phyloP scores from a whole-genome alignment of 2,888 invertebrate genomes.

The Trichopoda pennipes region DNA sequence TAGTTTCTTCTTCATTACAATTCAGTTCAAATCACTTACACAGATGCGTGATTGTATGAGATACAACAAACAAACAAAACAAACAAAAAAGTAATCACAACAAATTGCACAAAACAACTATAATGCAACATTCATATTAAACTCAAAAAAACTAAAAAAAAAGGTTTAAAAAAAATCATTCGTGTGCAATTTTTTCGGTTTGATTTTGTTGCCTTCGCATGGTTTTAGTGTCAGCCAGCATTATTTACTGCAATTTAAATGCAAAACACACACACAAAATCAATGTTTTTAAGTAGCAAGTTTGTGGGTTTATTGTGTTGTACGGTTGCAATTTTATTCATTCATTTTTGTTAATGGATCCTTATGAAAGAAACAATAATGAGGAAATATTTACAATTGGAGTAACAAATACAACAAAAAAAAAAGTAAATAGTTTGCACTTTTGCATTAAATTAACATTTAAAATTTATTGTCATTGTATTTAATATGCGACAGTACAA shows the following conservation, averaged over 20 bases:
- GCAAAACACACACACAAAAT: slow-evolving; percentile 36
- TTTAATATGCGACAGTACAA: slow-evolving; percentile 27
- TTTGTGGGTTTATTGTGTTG: slow-evolving; percentile 48
- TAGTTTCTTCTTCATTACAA: slow-evolving; percentile 35
- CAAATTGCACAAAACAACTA: slow-evolving; percentile 54
- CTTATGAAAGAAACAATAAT: slow-evolving; percentile 48
- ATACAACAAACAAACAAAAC: slow-evolving; percentile 4
- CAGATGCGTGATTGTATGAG: slow-evolving; percentile 53
- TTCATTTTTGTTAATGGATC: slow-evolving; percentile 22
- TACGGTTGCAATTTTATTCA: slow-evolving; percentile 21
- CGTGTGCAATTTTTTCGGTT: slow-evolving; percentile 14
- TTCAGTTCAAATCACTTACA: slow-evolving; percentile 46
- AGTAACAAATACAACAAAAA: slow-evolving; percentile 8
- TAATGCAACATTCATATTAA: slow-evolving; percentile 39
- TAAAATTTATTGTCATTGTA: slow-evolving; percentile 52
- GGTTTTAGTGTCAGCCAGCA: slow-evolving; percentile 53
- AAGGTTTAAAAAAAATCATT: not conserved
- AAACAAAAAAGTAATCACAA: slow-evolving; percentile 37
- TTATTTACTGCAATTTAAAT: slow-evolving; percentile 51
- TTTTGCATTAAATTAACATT: slow-evolving; percentile 55
- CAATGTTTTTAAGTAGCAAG: slow-evolving; percentile 22
- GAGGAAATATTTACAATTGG: slow-evolving; percentile 46
- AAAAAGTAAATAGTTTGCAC: slow-evolving; percentile 39
- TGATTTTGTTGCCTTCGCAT: slow-evolving; percentile 38
- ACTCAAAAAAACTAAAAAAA: not conserved